A percentile compares a stretch with the other conserved stretches of the same genome.
Evolutionary conservation across 2,797 vertebrate species (phyloP).

Genomic region (Sebastes hubbsi): DNA sequence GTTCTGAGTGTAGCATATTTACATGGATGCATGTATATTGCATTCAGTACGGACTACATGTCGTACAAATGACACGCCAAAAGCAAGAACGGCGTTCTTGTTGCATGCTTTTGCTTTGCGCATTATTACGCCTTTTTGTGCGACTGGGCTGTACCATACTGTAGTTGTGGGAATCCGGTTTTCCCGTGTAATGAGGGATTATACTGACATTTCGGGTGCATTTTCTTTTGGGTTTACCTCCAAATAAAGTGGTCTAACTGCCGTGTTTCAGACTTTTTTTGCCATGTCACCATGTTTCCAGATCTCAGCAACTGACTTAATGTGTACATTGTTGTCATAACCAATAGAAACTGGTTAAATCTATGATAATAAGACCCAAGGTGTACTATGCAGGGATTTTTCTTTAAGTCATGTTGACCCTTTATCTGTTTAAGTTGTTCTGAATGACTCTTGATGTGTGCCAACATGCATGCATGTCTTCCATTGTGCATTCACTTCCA

Average conservation of each 20-base stretch:
- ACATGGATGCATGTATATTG: too few species aligned
- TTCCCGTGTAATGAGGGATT: neutral
- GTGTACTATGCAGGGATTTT: neutral
- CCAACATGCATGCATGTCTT: neutral
- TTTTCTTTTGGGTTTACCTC: neutral
- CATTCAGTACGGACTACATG: too few species aligned
- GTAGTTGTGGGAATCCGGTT: neutral
- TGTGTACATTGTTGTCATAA: neutral
- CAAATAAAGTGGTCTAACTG: neutral
- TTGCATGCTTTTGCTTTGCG: too few species aligned
- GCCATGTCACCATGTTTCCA: neutral
- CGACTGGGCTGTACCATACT: too few species aligned
- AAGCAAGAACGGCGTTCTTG: too few species aligned
- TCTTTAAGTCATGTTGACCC: neutral
- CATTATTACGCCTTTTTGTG: too few species aligned
- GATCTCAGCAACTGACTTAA: neutral
- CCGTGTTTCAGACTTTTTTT: neutral
- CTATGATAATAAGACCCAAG: neutral
- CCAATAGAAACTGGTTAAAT: neutral
- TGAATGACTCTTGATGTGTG: neutral
- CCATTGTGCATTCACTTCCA: constrained; percentile 41
- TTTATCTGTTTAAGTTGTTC: neutral
- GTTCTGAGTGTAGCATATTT: too few species aligned
- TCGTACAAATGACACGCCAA: too few species aligned
- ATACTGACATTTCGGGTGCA: neutral